Percentiles rank a stretch among this genome's conserved stretches.
These are phyloP conservation scores for Pandemis cinnamomeana DNA, from an alignment of 2,888 invertebrate species.

Conservation along the genomic window DNA sequence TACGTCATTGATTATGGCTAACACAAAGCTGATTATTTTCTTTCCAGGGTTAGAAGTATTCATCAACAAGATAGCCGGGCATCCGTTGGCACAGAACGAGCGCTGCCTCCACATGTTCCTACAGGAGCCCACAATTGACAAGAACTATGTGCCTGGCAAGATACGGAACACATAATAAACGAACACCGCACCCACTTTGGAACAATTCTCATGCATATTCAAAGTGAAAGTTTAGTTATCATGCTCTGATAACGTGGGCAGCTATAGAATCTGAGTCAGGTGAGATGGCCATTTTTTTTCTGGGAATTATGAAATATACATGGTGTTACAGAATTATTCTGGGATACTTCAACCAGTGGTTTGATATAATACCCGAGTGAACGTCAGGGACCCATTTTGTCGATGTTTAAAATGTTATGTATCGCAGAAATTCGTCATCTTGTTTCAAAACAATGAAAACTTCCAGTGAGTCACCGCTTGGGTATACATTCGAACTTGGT, in stretches of 20 bases:
- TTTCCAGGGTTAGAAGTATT: constrained; percentile 93
- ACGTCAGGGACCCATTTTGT: too few relatives aligned
- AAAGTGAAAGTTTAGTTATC: constrained; percentile 31
- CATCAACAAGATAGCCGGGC: constrained; percentile 99
- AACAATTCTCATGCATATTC: constrained; percentile 52
- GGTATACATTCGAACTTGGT: too few relatives aligned
- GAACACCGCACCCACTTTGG: constrained; percentile 55
- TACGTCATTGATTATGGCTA: neutral
- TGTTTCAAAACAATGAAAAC: too few relatives aligned
- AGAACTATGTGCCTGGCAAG: constrained; percentile 99
- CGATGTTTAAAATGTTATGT: too few relatives aligned
- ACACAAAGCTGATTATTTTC: neutral
- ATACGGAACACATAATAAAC: constrained; percentile 95
- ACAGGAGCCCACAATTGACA: constrained; percentile 98
- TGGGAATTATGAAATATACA: neutral
- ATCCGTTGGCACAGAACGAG: constrained; percentile 99
- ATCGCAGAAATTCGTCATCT: too few relatives aligned
- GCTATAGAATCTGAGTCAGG: constrained; percentile 7
- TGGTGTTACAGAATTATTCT: neutral
- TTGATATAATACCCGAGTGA: too few relatives aligned
- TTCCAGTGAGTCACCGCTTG: too few relatives aligned
- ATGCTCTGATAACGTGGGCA: constrained; percentile 15
- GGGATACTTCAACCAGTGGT: too few relatives aligned
- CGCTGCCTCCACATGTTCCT: constrained; percentile 99
- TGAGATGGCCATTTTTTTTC: neutral